phyloP scores from a whole-genome alignment of 2,113 vertebrate genomes.

The Cyrtonyx montezumae region DNA sequence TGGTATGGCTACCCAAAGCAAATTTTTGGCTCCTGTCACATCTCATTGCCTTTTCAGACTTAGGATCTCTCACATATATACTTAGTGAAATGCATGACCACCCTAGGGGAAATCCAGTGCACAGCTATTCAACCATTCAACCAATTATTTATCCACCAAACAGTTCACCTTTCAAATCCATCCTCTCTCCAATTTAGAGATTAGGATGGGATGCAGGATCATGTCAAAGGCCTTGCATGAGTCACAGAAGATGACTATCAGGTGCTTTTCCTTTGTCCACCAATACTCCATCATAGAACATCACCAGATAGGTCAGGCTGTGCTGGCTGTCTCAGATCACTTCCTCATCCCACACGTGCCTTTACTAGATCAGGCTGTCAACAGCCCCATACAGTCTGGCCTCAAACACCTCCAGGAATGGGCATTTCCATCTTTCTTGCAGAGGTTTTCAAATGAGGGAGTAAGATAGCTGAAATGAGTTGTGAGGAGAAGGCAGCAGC shows the following conservation, averaged over 20 bases:
- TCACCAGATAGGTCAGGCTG: background rate
- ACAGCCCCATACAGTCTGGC: background rate
- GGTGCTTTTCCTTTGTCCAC: background rate
- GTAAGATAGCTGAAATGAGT: background rate
- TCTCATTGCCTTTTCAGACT: background rate
- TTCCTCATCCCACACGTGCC: background rate
- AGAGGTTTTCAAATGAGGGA: background rate
- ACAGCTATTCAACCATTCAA: background rate
- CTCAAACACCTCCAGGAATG: background rate
- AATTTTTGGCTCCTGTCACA: background rate
- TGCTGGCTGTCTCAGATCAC: background rate
- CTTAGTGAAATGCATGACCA: background rate
- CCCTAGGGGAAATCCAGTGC: background rate
- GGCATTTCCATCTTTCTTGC: background rate
- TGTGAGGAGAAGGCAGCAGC: background rate
- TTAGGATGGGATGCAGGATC: background rate
- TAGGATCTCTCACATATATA: background rate
- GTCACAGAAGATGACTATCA: background rate
- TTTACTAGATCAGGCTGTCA: background rate
- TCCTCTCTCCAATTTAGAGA: background rate
- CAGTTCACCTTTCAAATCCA: background rate
- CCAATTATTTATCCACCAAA: background rate
- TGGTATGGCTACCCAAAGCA: conserved; percentile 57
- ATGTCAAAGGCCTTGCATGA: background rate
- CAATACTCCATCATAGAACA: background rate